A percentile compares a stretch with the other conserved stretches of the same genome.
phyloP scores from a whole-genome alignment of 35 echinoderm and acorn worm species.

The Diadema setosum region DNA sequence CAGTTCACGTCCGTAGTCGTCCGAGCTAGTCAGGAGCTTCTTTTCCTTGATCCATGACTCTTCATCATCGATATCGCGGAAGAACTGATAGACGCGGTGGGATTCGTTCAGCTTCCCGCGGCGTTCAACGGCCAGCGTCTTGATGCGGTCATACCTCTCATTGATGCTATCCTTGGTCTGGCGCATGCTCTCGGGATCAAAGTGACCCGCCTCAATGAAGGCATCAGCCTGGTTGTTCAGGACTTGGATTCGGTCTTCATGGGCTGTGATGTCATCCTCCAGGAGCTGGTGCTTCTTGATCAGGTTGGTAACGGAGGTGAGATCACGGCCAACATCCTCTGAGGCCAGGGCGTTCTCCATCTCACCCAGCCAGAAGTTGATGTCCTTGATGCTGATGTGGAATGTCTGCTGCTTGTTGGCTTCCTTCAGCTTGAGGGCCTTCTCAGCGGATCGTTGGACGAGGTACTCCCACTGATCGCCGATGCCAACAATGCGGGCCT shows the following conservation, averaged over 20 bases:
- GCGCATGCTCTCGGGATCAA: conserved; percentile 70
- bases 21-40: conserved; percentile 93
- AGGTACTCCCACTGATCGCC: conserved; percentile 97
- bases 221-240: conserved; percentile 91
- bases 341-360: conserved; percentile 92
- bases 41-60: conserved; percentile 99
- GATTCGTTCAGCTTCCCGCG: conserved; percentile 91
- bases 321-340: conserved; percentile 90
- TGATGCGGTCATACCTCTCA: conserved; percentile 76
- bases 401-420: conserved; percentile 97
- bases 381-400: conserved; percentile 98
- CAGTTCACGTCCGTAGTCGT: conserved; percentile 98
- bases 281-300: conserved; percentile 91
- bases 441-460: conserved; percentile 66
- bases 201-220: conserved; percentile 93
- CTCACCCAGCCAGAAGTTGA: conserved; percentile 98
- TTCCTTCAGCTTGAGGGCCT: conserved; percentile 83
- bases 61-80: conserved; percentile 93
- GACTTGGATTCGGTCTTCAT: conserved; percentile 91
- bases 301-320: conserved; percentile 92
- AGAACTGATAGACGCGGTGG: conserved; percentile 84
- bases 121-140: conserved; percentile 42
- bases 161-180: conserved; percentile 88
- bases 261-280: conserved; percentile 93
- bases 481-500: conserved; percentile 70